A percentile compares a stretch with the other conserved stretches of the same genome.
phyloP scores from a whole-genome alignment of 2,797 vertebrate genomes.

The Falco berigora region DNA sequence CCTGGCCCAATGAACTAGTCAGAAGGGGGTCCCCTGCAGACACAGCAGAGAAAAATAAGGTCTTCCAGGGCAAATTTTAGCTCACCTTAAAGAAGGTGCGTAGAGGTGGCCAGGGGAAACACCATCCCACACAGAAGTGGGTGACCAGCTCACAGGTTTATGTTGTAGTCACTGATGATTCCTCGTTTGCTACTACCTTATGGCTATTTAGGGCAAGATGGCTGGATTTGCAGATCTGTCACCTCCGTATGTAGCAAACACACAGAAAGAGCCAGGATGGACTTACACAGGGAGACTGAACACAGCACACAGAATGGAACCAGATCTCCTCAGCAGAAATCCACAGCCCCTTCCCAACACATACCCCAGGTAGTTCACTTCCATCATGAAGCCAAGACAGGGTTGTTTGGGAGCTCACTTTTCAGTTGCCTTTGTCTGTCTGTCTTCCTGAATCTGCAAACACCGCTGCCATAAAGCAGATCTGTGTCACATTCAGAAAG shows the following conservation, averaged over 20 bases:
- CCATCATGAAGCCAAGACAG: not conserved
- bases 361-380: not conserved
- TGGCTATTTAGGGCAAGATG: not conserved
- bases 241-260: not conserved
- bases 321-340: not conserved
- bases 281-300: not conserved
- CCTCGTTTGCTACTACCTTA: not conserved
- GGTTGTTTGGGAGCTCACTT: not conserved
- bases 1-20: not conserved
- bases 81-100: not conserved
- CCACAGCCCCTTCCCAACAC: not conserved
- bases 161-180: not conserved
- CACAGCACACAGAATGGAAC: not conserved
- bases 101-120: not conserved
- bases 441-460: conserved; percentile 30
- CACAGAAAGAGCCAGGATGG: not conserved
- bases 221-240: not conserved
- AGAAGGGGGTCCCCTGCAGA: not conserved
- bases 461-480: not conserved
- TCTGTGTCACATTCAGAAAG: conserved; percentile 25
- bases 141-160: not conserved
- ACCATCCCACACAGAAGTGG: not conserved
- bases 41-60: not conserved
- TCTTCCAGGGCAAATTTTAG: not conserved
- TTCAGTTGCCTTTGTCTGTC: conserved; percentile 38